Percentiles rank a stretch among this genome's conserved stretches.
Conservation (phyloP, 2,797 vertebrate species). For the Antrozous pallidus region DNA sequence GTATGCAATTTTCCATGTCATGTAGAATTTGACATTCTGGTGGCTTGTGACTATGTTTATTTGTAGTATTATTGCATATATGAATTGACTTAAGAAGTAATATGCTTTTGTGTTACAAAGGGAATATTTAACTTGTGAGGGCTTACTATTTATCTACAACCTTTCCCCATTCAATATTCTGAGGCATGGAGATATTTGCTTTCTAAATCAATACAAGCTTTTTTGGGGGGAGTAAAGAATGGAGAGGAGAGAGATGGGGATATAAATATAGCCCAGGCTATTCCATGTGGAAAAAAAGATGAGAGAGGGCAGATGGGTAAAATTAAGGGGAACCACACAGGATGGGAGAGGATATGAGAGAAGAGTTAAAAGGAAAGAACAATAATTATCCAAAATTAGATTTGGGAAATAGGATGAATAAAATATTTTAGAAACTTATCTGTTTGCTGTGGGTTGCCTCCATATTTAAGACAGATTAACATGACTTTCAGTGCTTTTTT, state of each 20-base stretch:
- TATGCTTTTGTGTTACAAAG: neutral
- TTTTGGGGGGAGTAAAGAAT: neutral
- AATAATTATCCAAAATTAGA: neutral
- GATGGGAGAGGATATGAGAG: neutral
- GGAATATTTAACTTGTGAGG: neutral
- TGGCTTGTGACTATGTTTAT: neutral
- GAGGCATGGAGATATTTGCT: neutral
- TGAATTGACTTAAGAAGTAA: constrained; percentile 14
- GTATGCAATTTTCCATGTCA: neutral
- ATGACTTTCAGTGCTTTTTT: constrained; percentile 15
- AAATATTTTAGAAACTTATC: neutral
- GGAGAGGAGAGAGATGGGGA: neutral
- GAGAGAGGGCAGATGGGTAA: neutral
- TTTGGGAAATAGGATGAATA: neutral
- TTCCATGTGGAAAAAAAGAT: neutral
- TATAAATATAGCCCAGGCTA: neutral
- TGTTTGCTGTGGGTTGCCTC: neutral
- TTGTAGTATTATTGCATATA: neutral
- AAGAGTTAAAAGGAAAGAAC: neutral
- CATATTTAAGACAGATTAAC: neutral
- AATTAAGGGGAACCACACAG: neutral
- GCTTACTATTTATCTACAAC: neutral
- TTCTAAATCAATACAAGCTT: neutral
- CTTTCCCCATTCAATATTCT: neutral
- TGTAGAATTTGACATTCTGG: neutral